Base-by-base conservation (phyloP, 2,797 vertebrate genomes). In the Epinephelus awoara region DNA sequence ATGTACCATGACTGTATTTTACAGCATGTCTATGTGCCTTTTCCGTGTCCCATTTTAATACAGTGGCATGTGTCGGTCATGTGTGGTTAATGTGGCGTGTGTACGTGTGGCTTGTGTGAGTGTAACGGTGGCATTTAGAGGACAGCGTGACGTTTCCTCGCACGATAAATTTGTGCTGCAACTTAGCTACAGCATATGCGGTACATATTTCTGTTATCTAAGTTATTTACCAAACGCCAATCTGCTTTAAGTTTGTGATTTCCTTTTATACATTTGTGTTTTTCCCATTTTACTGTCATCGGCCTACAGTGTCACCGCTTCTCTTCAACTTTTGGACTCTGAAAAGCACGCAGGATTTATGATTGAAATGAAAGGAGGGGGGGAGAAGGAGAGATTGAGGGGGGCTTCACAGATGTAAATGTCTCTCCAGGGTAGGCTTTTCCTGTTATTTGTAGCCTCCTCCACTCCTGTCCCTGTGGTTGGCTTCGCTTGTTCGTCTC, bases 361-460 rank as follows among this genome's bases (percentile, higher is more conserved):
- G 86, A 88, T 85, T 81, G 68, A 76, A 87, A 77, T 79, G 59
- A 79, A 85, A 72, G 38, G 13, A 67, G 67, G 67, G 55, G 44
- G 71, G 68, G 18, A 52, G 58, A 72, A 66, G 38, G 47, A 79
- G 67, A 74, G 83, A 86, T 82, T 57, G 44, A 11, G 61, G 72
- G 72, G 79, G 74, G 73, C 68, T 85, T 86, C 82, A 58, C 80
- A 88, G 90, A 95, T 92, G 88, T 88, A 93, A 93, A 93, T 93
- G 92, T 92, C 80, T 93, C 94, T 95, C 85, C 89, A 92, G 94
- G 94, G 91, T 89, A 93, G 87, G 91, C 90, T 96, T 95, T 94
- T 91, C 88, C 91, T 92, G 89, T 91, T 89, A 89, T 91, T 89
- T 61, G 56, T 80, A 90, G 88, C 87, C 84, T 94, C 85, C 92